Percentiles rank a stretch among this genome's conserved stretches.
These are phyloP conservation scores for Pomatorhinus ruficollis DNA, from an alignment of 2,113 vertebrate species.

Conservation along the genomic window DNA sequence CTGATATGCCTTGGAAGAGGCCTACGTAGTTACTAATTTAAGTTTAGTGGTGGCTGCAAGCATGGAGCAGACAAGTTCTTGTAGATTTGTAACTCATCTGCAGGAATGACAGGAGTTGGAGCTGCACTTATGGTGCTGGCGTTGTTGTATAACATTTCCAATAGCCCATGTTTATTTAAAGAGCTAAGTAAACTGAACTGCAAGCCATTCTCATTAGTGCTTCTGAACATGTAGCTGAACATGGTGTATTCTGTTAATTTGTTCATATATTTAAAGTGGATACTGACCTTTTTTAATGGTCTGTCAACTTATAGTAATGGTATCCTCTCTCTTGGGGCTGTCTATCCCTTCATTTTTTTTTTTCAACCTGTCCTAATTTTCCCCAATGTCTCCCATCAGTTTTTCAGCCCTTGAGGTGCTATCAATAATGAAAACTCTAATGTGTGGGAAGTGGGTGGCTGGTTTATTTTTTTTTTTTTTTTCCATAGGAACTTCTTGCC, in stretches of 20 bases:
- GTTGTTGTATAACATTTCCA: slow-evolving; percentile 67
- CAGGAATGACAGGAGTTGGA: slow-evolving; percentile 71
- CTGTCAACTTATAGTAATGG: slow-evolving; percentile 4
- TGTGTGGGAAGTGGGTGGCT: not conserved
- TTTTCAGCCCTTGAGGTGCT: not conserved
- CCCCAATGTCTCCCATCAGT: not conserved
- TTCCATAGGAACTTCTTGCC: not conserved
- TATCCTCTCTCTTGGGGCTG: slow-evolving; percentile 12
- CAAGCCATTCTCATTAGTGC: slow-evolving; percentile 61
- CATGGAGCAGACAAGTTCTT: slow-evolving; percentile 69
- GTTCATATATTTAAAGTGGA: slow-evolving; percentile 38
- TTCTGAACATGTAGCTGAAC: slow-evolving; percentile 46
- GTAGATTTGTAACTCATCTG: slow-evolving; percentile 68
- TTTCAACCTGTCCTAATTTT: not conserved
- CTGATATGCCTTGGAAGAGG: slow-evolving; percentile 81
- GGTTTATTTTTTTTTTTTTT: not conserved
- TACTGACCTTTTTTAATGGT: slow-evolving; percentile 34
- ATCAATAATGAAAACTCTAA: not conserved
- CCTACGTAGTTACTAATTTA: slow-evolving; percentile 86
- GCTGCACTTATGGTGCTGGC: slow-evolving; percentile 47
- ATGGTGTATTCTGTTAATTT: slow-evolving; percentile 49
- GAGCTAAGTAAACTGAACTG: slow-evolving; percentile 64
- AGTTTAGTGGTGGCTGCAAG: slow-evolving; percentile 75
- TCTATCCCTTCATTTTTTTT: not conserved
- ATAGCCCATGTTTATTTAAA: slow-evolving; percentile 74